A percentile compares a stretch with the other conserved stretches of the same genome.
Conservation (phyloP, 2,888 invertebrate genomes). For the Polia nebulosa region DNA sequence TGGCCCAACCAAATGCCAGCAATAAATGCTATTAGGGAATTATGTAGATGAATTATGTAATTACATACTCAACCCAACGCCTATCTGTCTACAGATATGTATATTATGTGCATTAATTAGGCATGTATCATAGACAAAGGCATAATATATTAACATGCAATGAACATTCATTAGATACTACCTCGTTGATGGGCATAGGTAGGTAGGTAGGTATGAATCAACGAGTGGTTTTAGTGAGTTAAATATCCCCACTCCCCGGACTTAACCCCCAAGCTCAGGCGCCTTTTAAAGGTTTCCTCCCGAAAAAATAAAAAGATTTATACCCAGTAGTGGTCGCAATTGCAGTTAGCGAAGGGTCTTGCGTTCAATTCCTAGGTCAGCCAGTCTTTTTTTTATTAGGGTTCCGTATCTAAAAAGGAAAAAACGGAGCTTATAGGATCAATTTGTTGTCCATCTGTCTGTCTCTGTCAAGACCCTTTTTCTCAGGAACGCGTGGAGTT, state of each 20-base stretch:
- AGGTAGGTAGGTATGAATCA: not conserved
- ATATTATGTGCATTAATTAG: slow-evolving; percentile 12
- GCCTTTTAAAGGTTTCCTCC: too few relatives aligned
- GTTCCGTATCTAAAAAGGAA: too few relatives aligned
- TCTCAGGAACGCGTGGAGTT: too few relatives aligned
- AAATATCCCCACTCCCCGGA: too few relatives aligned
- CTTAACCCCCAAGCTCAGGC: too few relatives aligned
- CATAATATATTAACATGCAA: not conserved
- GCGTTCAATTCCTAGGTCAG: not conserved
- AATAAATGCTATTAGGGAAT: too few relatives aligned
- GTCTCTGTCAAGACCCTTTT: too few relatives aligned
- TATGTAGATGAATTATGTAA: not conserved
- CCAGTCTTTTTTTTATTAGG: not conserved
- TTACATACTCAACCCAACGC: not conserved
- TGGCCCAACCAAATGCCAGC: too few relatives aligned
- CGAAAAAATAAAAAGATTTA: too few relatives aligned
- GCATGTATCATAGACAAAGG: not conserved
- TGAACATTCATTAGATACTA: not conserved
- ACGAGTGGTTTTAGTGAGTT: too few relatives aligned
- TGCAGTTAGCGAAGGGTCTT: not conserved
- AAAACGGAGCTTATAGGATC: too few relatives aligned
- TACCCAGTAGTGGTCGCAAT: not conserved
- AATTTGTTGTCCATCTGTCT: too few relatives aligned
- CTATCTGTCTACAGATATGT: not conserved
- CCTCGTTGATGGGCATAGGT: not conserved